These are phyloP conservation scores for Dyspetes luteomarginatus DNA, from an alignment of 2,888 invertebrate species.

Conservation along the genomic window DNA sequence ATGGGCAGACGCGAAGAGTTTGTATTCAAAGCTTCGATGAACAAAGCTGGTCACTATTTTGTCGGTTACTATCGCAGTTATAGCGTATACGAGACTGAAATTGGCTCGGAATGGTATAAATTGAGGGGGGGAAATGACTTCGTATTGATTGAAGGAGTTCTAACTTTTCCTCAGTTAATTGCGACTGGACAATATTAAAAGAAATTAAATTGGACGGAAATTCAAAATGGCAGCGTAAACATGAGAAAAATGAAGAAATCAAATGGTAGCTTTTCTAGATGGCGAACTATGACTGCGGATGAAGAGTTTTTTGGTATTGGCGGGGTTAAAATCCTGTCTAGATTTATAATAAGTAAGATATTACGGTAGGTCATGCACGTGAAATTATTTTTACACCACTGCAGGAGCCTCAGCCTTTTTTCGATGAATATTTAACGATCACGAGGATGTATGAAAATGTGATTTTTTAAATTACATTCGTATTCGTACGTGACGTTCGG, in stretches of 20 bases:
- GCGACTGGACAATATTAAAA: too few species aligned
- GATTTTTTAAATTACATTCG: not conserved
- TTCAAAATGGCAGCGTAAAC: too few species aligned
- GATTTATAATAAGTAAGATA: not conserved
- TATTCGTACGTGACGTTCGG: not conserved
- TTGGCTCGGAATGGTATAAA: too few species aligned
- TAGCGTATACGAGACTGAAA: not conserved
- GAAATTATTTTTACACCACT: not conserved
- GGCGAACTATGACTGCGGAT: too few species aligned
- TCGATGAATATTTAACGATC: conserved; percentile 35
- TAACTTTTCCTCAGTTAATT: too few species aligned
- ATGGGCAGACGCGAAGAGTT: not conserved
- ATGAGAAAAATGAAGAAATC: too few species aligned
- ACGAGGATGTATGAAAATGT: not conserved
- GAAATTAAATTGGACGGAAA: too few species aligned
- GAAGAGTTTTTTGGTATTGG: not conserved
- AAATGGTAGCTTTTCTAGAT: too few species aligned
- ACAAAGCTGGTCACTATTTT: not conserved
- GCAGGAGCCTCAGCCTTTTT: not conserved
- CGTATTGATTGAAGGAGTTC: too few species aligned
- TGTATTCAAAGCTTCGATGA: not conserved
- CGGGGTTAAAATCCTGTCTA: not conserved
- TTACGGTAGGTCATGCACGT: not conserved
- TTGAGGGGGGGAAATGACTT: too few species aligned
- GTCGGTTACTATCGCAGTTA: not conserved